phyloP scores from a whole-genome alignment of 2,888 invertebrate genomes.

The Branchipolynoe longqiensis region DNA sequence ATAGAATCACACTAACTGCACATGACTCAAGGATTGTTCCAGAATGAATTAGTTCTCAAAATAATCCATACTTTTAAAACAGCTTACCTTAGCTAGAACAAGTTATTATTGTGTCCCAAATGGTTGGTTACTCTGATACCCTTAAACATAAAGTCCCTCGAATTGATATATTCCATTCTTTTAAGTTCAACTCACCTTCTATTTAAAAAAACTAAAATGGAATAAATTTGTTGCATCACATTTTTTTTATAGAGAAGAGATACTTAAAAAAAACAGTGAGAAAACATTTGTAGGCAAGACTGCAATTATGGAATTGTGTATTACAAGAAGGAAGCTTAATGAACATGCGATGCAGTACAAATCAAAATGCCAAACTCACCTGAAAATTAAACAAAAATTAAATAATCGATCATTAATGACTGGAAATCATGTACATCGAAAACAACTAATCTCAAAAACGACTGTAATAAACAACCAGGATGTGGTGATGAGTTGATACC shows the following conservation, averaged over 20 bases:
- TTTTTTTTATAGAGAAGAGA: conserved; percentile 37
- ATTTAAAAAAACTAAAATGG: background rate
- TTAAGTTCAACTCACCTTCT: conserved; percentile 14
- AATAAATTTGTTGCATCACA: background rate
- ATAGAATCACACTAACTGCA: conserved; percentile 31
- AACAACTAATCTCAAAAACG: conserved; percentile 36
- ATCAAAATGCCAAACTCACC: conserved; percentile 52
- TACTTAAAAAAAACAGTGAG: conserved; percentile 46
- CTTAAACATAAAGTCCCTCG: conserved; percentile 17
- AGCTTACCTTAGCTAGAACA: conserved; percentile 4
- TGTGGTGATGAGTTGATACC: conserved; percentile 42
- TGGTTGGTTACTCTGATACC: conserved; percentile 44
- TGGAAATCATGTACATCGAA: conserved; percentile 22
- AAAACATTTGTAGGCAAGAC: conserved; percentile 35
- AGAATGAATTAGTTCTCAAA: background rate
- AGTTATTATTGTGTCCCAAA: conserved; percentile 11
- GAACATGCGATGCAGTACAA: conserved; percentile 42
- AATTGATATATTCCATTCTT: conserved; percentile 47
- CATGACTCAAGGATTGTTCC: conserved; percentile 17
- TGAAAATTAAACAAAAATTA: conserved; percentile 39
- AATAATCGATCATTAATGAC: conserved; percentile 41
- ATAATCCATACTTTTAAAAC: background rate
- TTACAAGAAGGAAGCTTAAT: conserved; percentile 54
- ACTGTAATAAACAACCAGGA: conserved; percentile 46
- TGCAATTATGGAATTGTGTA: conserved; percentile 54